Evolutionary conservation across 2,888 invertebrate species (phyloP).

Genomic region (Aricia artaxerxes): DNA sequence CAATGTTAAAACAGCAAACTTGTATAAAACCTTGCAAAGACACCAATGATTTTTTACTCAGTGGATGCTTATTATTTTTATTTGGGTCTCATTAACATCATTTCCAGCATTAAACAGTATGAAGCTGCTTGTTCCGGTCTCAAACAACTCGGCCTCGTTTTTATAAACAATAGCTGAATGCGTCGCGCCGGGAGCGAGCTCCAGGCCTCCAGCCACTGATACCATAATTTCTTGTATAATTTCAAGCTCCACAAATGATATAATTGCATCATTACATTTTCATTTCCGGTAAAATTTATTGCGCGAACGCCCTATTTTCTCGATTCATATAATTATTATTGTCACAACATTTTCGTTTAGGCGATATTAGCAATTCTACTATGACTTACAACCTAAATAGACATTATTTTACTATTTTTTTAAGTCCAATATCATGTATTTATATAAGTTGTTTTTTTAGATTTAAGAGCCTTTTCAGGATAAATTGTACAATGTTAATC

Average conservation of each 20-base stretch:
- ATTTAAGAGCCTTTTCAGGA: no score
- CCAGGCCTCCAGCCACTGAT: conserved; percentile 39
- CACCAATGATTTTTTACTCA: neutral
- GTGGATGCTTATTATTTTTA: conserved; percentile 16
- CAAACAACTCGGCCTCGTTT: conserved; percentile 38
- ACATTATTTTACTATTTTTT: neutral
- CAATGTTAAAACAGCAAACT: neutral
- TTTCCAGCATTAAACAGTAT: conserved; percentile 28
- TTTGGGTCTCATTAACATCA: conserved; percentile 30
- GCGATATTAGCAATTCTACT: neutral
- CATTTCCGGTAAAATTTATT: conserved; percentile 32
- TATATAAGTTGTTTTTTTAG: no score
- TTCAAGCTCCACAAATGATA: conserved; percentile 37
- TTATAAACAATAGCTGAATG: conserved; percentile 41
- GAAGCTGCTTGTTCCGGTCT: conserved; percentile 28
- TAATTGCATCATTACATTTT: conserved; percentile 37
- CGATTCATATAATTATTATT: neutral
- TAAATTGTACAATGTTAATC: no score
- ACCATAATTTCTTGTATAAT: conserved; percentile 37
- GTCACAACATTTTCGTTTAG: neutral
- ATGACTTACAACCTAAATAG: neutral
- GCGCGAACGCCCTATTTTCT: neutral
- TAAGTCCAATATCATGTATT: no score
- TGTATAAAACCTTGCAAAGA: neutral
- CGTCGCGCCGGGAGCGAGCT: conserved; percentile 38